Evolutionary conservation across 2,888 invertebrate genomes (phyloP), one percentile per base, ranked within the genome.

Genomic region (Drosophila pseudotalamancana): DNA sequence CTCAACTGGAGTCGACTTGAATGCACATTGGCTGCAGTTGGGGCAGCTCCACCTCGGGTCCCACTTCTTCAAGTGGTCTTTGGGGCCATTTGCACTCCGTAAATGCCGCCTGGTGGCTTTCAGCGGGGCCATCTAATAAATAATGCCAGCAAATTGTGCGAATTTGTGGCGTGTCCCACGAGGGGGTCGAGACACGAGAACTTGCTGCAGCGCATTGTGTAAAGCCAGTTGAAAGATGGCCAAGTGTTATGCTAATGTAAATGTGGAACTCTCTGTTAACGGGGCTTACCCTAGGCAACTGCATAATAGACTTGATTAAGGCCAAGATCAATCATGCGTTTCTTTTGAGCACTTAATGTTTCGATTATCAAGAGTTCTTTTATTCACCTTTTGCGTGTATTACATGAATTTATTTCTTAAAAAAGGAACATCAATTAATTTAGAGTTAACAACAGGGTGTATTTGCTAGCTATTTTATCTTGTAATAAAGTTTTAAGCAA

Each of bases 91-190:
- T 83, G 62, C 79, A 84, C 68, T 66, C 68, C 53, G 67, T 65
- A 59, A 74, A 74, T 63, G 85, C 60, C 73, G 65, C 62, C 27
- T 57, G 50, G 60, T 53, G 68, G 66, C 84, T 81, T 78, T 80
- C 80, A 81, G 62, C 72, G 76, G 60, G 72, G 61, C 69, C 87
- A 77, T 82, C 81, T 87, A 80, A 82, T 82, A 82, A 82, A 82
- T 82, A 82, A 83, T 80, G 72, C 67, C 63, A 66, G 53, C 53
- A 86, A 80, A 86, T 83, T 81, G 81, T 69, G 61, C 72, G 65
- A 75, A 74, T 61, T 66, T 56, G 60, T 69, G 69, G 55, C 62
- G 62, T 32, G 4, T 53, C 48, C 49, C 81, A 62, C 12, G 43
- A 9, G 71, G 56, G 72, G 72, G 75, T 64, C 61, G 56, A n/a